Evolutionary conservation across 2,113 vertebrate genomes (phyloP).

Genomic region (Rattus rattus): DNA sequence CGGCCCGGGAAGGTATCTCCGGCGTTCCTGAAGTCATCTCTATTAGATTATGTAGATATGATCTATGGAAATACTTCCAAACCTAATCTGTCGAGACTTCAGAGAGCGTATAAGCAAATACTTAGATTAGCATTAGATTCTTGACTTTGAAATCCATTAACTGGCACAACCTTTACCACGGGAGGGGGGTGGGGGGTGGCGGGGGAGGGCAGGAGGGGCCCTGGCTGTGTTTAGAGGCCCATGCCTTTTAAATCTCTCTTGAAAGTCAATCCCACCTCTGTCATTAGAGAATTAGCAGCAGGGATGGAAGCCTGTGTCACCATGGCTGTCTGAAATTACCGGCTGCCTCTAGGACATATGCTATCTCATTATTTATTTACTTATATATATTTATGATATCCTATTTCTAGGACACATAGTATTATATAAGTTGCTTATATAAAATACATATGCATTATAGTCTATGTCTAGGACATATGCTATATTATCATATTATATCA

Average conservation of each 20-base stretch:
- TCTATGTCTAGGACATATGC: background rate
- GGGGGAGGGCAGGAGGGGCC: conserved; percentile 74
- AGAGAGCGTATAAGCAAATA: conserved; percentile 88
- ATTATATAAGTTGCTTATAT: background rate
- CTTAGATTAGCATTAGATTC: conserved; percentile 91
- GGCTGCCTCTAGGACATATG: background rate
- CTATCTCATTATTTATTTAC: background rate
- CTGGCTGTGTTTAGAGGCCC: conserved; percentile 82
- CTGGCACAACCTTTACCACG: conserved; percentile 85
- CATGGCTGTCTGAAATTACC: background rate
- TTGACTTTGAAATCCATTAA: conserved; percentile 92
- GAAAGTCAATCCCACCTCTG: conserved; percentile 86
- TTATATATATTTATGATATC: background rate
- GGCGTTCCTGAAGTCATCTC: conserved; percentile 86
- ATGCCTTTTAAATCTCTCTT: conserved; percentile 85
- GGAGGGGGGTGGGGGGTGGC: conserved; percentile 38
- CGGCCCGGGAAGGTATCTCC: conserved; percentile 76
- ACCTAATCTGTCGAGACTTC: conserved; percentile 88
- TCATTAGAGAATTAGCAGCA: conserved; percentile 84
- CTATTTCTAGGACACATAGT: background rate
- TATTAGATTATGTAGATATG: conserved; percentile 91
- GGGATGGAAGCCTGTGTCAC: conserved; percentile 68
- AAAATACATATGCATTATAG: background rate
- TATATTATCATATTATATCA: background rate
- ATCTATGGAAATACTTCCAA: conserved; percentile 89